Evolutionary conservation across 1,140 invertebrate genomes (phyloP).

Genomic region (Diabrotica undecimpunctata): DNA sequence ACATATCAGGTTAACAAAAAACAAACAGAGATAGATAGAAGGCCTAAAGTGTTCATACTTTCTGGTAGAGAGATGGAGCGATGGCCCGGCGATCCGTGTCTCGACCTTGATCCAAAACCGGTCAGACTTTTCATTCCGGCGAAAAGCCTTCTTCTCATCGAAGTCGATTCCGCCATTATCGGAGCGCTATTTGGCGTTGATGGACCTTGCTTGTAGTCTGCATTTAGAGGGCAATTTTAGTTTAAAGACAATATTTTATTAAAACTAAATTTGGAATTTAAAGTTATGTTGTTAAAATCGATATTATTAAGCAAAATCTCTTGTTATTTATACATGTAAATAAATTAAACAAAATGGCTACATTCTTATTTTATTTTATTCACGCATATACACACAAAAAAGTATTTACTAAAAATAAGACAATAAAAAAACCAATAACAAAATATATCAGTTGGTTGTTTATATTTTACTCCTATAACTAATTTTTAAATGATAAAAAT

Average conservation of each 20-base stretch:
- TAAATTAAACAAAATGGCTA: no score
- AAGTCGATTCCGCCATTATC: slow-evolving; percentile 31
- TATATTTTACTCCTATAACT: no score
- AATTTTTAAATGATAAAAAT: no score
- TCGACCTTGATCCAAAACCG: slow-evolving; percentile 63
- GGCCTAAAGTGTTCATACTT: slow-evolving; percentile 58
- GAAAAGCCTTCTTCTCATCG: slow-evolving; percentile 62
- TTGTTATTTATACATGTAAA: no score
- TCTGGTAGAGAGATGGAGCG: slow-evolving; percentile 75
- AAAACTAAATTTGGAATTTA: background rate
- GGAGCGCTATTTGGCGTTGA: slow-evolving; percentile 14
- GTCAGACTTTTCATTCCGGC: slow-evolving; percentile 71
- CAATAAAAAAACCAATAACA: no score
- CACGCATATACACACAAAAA: no score
- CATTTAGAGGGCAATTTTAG: slow-evolving; percentile 7
- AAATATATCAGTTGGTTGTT: no score
- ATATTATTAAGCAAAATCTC: no score
- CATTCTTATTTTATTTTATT: no score
- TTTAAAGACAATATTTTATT: background rate
- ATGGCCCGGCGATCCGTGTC: slow-evolving; percentile 65
- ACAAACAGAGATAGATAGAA: slow-evolving; percentile 11
- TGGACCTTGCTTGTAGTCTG: slow-evolving; percentile 27
- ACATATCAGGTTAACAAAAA: background rate
- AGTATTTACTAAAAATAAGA: no score
- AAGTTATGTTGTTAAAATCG: no score